phyloP scores from a whole-genome alignment of 2,797 vertebrate species.

The Chrysocyon brachyurus region DNA sequence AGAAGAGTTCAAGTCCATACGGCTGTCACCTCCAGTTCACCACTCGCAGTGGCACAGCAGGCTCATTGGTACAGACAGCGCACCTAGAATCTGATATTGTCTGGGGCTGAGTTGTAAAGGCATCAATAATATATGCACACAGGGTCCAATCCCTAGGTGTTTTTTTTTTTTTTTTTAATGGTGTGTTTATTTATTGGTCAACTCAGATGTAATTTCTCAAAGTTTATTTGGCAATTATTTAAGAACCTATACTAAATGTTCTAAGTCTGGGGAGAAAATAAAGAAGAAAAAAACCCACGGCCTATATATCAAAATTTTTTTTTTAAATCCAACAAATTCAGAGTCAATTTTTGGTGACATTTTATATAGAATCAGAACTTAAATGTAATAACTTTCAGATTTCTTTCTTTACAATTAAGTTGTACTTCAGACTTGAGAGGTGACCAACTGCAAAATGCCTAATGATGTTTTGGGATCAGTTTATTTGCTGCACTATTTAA shows the following conservation, averaged over 20 bases:
- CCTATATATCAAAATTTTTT: slow-evolving; percentile 68
- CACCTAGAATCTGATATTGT: not conserved
- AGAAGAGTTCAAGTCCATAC: slow-evolving; percentile 79
- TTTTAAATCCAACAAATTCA: slow-evolving; percentile 87
- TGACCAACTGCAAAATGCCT: slow-evolving; percentile 86
- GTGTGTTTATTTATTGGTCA: slow-evolving; percentile 68
- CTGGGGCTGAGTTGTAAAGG: slow-evolving; percentile 44
- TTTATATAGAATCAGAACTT: slow-evolving; percentile 81
- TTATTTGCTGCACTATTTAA: slow-evolving; percentile 96
- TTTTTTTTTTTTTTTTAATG: not conserved
- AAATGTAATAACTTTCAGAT: slow-evolving; percentile 84
- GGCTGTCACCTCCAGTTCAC: slow-evolving; percentile 77
- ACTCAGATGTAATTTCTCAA: slow-evolving; percentile 78
- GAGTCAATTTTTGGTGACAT: slow-evolving; percentile 87
- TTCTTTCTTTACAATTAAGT: slow-evolving; percentile 84
- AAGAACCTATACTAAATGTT: slow-evolving; percentile 83
- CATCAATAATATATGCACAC: slow-evolving; percentile 39
- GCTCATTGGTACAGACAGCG: slow-evolving; percentile 46
- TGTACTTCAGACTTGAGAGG: slow-evolving; percentile 86
- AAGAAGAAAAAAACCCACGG: slow-evolving; percentile 66
- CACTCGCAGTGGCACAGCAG: slow-evolving; percentile 58
- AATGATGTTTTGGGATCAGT: slow-evolving; percentile 96
- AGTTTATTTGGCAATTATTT: slow-evolving; percentile 86
- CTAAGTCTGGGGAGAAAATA: slow-evolving; percentile 84
- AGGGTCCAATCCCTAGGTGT: slow-evolving; percentile 57